Evolutionary conservation across 2,797 vertebrate genomes (phyloP).

Genomic region (Cryptoblepharus egeriae): DNA sequence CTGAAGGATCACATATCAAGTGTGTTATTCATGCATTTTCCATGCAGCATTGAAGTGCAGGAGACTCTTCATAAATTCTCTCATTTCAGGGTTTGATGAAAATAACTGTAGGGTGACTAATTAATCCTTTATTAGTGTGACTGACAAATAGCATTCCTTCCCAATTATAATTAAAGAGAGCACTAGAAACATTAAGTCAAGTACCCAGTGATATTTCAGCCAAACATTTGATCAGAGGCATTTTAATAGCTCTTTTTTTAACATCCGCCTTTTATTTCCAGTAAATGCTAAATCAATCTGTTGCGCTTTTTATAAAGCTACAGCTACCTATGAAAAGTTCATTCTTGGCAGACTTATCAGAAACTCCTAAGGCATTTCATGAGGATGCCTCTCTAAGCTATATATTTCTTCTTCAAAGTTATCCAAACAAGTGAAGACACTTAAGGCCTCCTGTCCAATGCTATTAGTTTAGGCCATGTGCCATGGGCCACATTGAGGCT

Average conservation of each 20-base stretch:
- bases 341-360: background rate
- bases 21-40: background rate
- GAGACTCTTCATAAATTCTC: background rate
- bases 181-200: conserved; percentile 3
- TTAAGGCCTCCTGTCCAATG: background rate
- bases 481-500: too few relatives aligned
- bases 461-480: background rate
- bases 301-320: background rate
- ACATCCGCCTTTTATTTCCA: background rate
- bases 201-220: background rate
- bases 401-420: conserved; percentile 10
- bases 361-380: background rate
- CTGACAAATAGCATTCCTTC: background rate
- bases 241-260: background rate
- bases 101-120: background rate
- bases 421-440: conserved; percentile 14
- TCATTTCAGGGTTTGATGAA: background rate
- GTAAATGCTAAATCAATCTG: background rate
- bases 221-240: background rate
- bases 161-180: background rate
- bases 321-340: background rate
- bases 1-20: conserved; percentile 4
- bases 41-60: background rate
- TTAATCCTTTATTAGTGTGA: background rate
- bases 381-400: background rate